These are phyloP conservation scores for Austrofundulus limnaeus DNA, from an alignment of 2,113 vertebrate genomes.

Conservation along the genomic window DNA sequence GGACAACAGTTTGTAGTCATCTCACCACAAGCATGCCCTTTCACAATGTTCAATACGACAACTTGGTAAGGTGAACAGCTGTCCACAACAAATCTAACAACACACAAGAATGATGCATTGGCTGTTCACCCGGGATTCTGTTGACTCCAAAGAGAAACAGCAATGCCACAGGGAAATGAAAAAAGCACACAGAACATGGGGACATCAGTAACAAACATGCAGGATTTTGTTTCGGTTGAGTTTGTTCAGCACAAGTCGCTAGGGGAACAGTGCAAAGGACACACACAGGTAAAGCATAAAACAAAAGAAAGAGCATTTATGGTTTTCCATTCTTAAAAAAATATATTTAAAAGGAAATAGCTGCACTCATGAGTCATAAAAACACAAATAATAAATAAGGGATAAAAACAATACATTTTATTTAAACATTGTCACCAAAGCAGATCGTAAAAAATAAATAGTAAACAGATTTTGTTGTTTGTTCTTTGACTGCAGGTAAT, in stretches of 20 bases:
- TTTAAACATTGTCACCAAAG: too few relatives aligned
- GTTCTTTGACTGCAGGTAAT: too few relatives aligned
- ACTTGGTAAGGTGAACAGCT: conserved; percentile 58
- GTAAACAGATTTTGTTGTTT: too few relatives aligned
- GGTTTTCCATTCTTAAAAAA: background rate
- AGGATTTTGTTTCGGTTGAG: conserved; percentile 34
- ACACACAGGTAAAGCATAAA: conserved; percentile 25
- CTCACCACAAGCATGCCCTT: conserved; percentile 80
- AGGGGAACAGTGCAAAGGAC: conserved; percentile 15
- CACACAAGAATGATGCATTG: conserved; percentile 66
- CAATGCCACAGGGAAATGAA: conserved; percentile 46
- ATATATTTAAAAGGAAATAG: conserved; percentile 1
- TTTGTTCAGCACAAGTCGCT: conserved; percentile 32
- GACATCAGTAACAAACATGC: conserved; percentile 73
- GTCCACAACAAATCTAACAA: conserved; percentile 54
- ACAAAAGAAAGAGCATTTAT: conserved; percentile 19
- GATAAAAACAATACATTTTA: background rate
- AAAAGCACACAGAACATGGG: conserved; percentile 50
- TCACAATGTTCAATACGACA: conserved; percentile 62
- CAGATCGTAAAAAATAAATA: too few relatives aligned
- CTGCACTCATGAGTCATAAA: conserved; percentile 7
- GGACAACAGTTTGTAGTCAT: conserved; percentile 55
- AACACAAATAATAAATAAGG: background rate
- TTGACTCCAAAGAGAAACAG: conserved; percentile 38
- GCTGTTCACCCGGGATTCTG: conserved; percentile 54